These are phyloP conservation scores for Rostratula benghalensis DNA, from an alignment of 2,113 vertebrate genomes.

Conservation along the genomic window DNA sequence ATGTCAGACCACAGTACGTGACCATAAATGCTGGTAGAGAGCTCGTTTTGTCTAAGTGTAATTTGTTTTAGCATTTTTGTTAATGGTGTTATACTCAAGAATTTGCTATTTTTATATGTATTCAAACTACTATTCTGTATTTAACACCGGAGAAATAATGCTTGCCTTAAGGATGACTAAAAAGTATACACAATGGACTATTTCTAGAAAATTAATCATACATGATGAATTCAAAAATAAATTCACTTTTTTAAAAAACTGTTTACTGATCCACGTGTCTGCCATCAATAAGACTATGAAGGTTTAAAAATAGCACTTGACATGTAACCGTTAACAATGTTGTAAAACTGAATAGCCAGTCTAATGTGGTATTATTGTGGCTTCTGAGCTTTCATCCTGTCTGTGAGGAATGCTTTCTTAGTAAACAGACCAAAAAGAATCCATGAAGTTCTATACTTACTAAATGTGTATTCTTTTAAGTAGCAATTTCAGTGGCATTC, in stretches of 20 bases:
- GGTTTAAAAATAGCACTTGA: slow-evolving; percentile 4
- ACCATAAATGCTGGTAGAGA: not conserved
- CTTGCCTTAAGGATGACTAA: slow-evolving; percentile 29
- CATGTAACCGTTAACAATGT: not conserved
- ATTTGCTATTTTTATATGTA: slow-evolving; percentile 60
- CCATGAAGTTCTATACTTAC: not conserved
- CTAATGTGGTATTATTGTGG: not conserved
- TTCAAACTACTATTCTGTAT: slow-evolving; percentile 3
- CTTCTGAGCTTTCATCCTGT: not conserved
- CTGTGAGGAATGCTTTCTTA: not conserved
- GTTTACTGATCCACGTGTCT: slow-evolving; percentile 40
- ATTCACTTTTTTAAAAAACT: slow-evolving; percentile 36
- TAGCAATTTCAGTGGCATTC: not conserved
- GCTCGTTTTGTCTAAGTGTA: slow-evolving; percentile 4
- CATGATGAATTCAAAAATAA: slow-evolving; percentile 54
- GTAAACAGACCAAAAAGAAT: not conserved
- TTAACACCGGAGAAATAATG: slow-evolving; percentile 31
- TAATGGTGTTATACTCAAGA: slow-evolving; percentile 44
- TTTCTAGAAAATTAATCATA: slow-evolving; percentile 39
- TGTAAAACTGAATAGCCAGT: not conserved
- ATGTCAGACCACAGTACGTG: slow-evolving; percentile 96
- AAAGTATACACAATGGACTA: not conserved
- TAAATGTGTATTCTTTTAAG: not conserved
- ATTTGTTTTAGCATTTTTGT: slow-evolving; percentile 50
- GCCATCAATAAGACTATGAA: slow-evolving; percentile 32